phyloP scores from a whole-genome alignment of 1,140 invertebrate species.

The Drosophila ambigua region DNA sequence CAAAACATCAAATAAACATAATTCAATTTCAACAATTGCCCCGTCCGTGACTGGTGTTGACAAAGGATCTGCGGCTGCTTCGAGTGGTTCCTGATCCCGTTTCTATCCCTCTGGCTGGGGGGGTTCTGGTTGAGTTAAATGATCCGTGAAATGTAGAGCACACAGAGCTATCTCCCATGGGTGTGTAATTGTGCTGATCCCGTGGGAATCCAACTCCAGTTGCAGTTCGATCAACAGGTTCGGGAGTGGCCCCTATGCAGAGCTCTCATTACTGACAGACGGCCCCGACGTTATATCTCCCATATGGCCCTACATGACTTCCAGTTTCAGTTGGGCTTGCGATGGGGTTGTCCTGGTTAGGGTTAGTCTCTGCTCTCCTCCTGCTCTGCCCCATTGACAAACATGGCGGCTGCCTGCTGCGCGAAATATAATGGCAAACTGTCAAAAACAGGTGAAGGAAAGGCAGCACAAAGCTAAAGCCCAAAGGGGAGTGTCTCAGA shows the following conservation, averaged over 20 bases:
- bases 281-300: background rate
- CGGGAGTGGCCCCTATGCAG: slow-evolving; percentile 46
- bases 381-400: slow-evolving; percentile 25
- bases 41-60: slow-evolving; percentile 48
- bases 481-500: background rate
- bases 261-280: slow-evolving; percentile 67
- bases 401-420: slow-evolving; percentile 74
- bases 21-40: slow-evolving; percentile 83
- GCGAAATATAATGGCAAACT: slow-evolving; percentile 69
- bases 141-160: slow-evolving; percentile 57
- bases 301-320: slow-evolving; percentile 37
- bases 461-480: slow-evolving; percentile 32
- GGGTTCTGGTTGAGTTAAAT: slow-evolving; percentile 50
- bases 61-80: slow-evolving; percentile 52
- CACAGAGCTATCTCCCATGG: slow-evolving; percentile 30
- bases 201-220: slow-evolving; percentile 53
- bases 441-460: slow-evolving; percentile 77
- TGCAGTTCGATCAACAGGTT: slow-evolving; percentile 62
- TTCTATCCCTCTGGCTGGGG: background rate
- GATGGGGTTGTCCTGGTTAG: background rate
- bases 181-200: slow-evolving; percentile 55
- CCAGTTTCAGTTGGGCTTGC: background rate
- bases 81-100: slow-evolving; percentile 52
- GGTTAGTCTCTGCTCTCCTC: background rate
- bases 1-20: slow-evolving; percentile 83